These are phyloP conservation scores for Onthophagus sagittarius DNA, from an alignment of 2,888 invertebrate genomes.

Conservation along the genomic window DNA sequence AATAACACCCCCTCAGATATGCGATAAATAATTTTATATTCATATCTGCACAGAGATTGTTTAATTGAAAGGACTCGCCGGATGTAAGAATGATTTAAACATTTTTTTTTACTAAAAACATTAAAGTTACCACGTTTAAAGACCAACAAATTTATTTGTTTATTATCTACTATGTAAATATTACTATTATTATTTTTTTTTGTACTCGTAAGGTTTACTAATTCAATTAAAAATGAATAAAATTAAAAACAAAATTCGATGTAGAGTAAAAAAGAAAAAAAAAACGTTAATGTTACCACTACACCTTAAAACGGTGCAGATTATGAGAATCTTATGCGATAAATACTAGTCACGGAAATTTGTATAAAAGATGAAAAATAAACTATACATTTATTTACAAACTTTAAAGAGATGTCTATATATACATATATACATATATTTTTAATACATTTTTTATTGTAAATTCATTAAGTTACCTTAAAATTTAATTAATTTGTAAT, in stretches of 20 bases:
- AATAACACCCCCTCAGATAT: neutral
- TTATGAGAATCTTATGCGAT: constrained; percentile 38
- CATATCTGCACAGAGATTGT: neutral
- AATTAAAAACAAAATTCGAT: constrained; percentile 16
- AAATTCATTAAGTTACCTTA: constrained; percentile 33
- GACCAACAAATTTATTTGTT: neutral
- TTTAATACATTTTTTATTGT: constrained; percentile 38
- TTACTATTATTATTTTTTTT: constrained; percentile 1
- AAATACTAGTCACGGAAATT: constrained; percentile 48
- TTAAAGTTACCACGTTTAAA: neutral
- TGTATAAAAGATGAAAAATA: constrained; percentile 37
- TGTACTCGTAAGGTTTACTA: neutral
- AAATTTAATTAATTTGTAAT: neutral
- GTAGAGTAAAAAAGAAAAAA: constrained; percentile 15
- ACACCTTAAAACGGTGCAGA: constrained; percentile 36
- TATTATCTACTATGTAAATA: constrained; percentile 2
- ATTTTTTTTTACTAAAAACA: neutral
- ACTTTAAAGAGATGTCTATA: constrained; percentile 32
- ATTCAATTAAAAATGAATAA: constrained; percentile 3
- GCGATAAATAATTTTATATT: neutral
- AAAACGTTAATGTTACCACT: constrained; percentile 43
- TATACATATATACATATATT: constrained; percentile 35
- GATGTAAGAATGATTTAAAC: neutral
- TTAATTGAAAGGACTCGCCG: neutral
- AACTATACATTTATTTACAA: constrained; percentile 40